These are phyloP conservation scores for Ophonus ardosiacus DNA, from an alignment of 2,888 invertebrate species.

Conservation along the genomic window DNA sequence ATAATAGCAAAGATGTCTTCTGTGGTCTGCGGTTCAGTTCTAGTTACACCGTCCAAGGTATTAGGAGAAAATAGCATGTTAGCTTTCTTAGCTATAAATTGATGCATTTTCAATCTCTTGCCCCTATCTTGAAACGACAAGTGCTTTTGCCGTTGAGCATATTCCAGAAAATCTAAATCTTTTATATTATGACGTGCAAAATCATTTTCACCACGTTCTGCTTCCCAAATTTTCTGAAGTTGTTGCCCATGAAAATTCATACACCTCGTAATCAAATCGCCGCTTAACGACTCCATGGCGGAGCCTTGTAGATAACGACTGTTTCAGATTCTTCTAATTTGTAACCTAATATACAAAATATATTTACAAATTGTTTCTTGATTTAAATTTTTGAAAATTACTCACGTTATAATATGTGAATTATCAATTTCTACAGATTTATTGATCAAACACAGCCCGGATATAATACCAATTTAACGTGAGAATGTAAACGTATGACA, in stretches of 20 bases:
- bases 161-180: slow-evolving; percentile 84
- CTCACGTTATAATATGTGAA: slow-evolving; percentile 29
- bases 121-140: slow-evolving; percentile 90
- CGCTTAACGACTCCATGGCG: slow-evolving; percentile 77
- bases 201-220: slow-evolving; percentile 88
- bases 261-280: slow-evolving; percentile 82
- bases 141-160: slow-evolving; percentile 88
- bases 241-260: slow-evolving; percentile 93
- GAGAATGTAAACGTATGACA: slow-evolving; percentile 34
- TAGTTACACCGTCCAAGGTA: slow-evolving; percentile 76
- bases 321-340: slow-evolving; percentile 38
- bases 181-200: slow-evolving; percentile 80
- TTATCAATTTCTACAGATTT: slow-evolving; percentile 15
- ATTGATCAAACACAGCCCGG: slow-evolving; percentile 45
- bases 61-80: slow-evolving; percentile 83
- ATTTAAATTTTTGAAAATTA: slow-evolving; percentile 16
- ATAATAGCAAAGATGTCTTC: slow-evolving; percentile 87
- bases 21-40: slow-evolving; percentile 77
- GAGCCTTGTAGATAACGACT: slow-evolving; percentile 61
- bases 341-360: slow-evolving; percentile 38
- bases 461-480: slow-evolving; percentile 35
- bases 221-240: slow-evolving; percentile 92
- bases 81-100: slow-evolving; percentile 92
- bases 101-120: slow-evolving; percentile 89
- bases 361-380: background rate